Conservation (phyloP, 2,888 invertebrate genomes). For the Orthosia cruda region DNA sequence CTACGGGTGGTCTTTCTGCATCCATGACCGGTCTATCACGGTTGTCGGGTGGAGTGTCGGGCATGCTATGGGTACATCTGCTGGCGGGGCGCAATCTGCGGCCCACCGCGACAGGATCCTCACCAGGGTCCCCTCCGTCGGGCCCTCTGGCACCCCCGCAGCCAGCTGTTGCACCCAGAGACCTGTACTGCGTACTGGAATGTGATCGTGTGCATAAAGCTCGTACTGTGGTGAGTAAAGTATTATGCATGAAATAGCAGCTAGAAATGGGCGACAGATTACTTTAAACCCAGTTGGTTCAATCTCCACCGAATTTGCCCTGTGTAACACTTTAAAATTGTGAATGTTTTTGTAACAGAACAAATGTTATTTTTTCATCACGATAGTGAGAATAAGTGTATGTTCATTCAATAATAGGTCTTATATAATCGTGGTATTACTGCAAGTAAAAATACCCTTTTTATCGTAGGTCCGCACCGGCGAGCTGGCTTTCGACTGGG, state of each 20-base stretch:
- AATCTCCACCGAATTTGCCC: too few relatives aligned
- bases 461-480: constrained; percentile 95
- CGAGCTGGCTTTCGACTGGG: constrained; percentile 99
- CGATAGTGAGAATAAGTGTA: too few relatives aligned
- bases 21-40: constrained; percentile 91
- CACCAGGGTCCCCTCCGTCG: constrained; percentile 94
- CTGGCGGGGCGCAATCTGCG: constrained; percentile 97
- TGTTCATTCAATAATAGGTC: too few relatives aligned
- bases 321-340: too few relatives aligned
- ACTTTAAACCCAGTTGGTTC: too few relatives aligned
- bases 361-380: too few relatives aligned
- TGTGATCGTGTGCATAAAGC: constrained; percentile 99
- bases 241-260: not conserved
- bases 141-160: constrained; percentile 91
- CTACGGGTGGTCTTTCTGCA: constrained; percentile 91
- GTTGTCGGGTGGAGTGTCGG: constrained; percentile 93
- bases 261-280: too few relatives aligned
- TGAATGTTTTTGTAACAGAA: too few relatives aligned
- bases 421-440: too few relatives aligned
- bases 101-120: constrained; percentile 93
- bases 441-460: not conserved
- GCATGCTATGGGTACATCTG: constrained; percentile 97
- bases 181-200: constrained; percentile 99
- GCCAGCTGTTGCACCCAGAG: constrained; percentile 92
- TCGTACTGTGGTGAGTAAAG: constrained; percentile 95